phyloP scores from a whole-genome alignment of 2,113 vertebrate species.

The Larimichthys crocea region DNA sequence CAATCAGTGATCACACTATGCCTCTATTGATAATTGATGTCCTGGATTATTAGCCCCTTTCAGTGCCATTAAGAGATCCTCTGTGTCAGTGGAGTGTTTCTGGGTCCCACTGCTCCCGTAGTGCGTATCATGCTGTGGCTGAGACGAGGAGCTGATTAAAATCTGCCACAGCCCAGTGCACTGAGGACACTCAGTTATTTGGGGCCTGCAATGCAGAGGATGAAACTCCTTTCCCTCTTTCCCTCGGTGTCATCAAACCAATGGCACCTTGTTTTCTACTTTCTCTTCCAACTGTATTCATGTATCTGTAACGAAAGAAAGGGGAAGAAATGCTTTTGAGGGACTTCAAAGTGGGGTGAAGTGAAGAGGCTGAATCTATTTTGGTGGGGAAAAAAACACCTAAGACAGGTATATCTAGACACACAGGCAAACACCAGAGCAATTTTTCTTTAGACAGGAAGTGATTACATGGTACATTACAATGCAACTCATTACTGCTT shows the following conservation, averaged over 20 bases:
- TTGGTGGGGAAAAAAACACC: conserved; percentile 8
- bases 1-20: conserved; percentile 34
- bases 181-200: conserved; percentile 66
- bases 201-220: conserved; percentile 68
- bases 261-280: conserved; percentile 36
- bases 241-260: conserved; percentile 47
- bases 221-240: conserved; percentile 40
- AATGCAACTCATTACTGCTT: conserved; percentile 72
- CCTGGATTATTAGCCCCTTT: conserved; percentile 63
- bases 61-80: conserved; percentile 57
- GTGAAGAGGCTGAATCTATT: conserved; percentile 40
- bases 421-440: conserved; percentile 48
- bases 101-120: conserved; percentile 42
- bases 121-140: conserved; percentile 48
- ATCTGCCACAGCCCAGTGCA: conserved; percentile 71
- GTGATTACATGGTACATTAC: conserved; percentile 73
- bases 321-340: conserved; percentile 34
- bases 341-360: conserved; percentile 61
- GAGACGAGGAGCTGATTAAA: conserved; percentile 76
- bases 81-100: conserved; percentile 33
- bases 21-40: conserved; percentile 65
- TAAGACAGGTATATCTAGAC: conserved; percentile 55
- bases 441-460: conserved; percentile 49
- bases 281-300: conserved; percentile 17
- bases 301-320: conserved; percentile 3